A percentile compares a stretch with the other conserved stretches of the same genome.
Conservation (phyloP, 2,888 invertebrate species). For the Ectropis crepuscularia region DNA sequence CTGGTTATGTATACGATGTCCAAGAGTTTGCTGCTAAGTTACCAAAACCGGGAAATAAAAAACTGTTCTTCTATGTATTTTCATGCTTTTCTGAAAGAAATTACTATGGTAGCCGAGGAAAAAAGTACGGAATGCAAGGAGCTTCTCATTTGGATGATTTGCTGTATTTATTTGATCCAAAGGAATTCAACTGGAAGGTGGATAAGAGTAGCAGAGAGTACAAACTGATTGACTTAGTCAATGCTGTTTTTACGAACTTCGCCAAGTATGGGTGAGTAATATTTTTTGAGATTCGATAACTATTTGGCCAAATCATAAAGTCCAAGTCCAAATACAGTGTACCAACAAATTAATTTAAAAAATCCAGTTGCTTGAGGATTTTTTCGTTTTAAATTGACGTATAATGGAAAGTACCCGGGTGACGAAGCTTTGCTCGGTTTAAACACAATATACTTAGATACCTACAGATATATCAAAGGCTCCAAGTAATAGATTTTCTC, state of each 20-base stretch:
- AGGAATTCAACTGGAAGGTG: conserved; percentile 39
- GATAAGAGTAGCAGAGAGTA: conserved; percentile 48
- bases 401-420: too few relatives aligned
- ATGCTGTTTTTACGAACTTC: conserved; percentile 65
- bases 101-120: conserved; percentile 17
- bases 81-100: conserved; percentile 20
- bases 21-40: conserved; percentile 6
- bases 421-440: too few relatives aligned
- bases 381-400: too few relatives aligned
- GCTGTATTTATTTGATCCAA: conserved; percentile 52
- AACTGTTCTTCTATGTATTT: conserved; percentile 23
- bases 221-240: conserved; percentile 53
- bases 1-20: conserved; percentile 7
- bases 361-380: too few relatives aligned
- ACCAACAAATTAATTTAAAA: too few relatives aligned
- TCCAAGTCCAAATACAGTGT: too few relatives aligned
- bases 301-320: background rate
- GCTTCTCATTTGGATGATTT: conserved; percentile 51
- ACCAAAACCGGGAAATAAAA: conserved; percentile 1
- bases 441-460: too few relatives aligned
- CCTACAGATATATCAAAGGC: too few relatives aligned
- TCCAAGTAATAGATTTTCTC: too few relatives aligned
- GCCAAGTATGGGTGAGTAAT: conserved; percentile 66
- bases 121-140: conserved; percentile 12
- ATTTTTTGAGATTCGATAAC: conserved; percentile 4